Percentiles rank a stretch among this genome's conserved stretches.
Conservation (phyloP, 2,888 invertebrate species). For the Tryphoninae sp. region DNA sequence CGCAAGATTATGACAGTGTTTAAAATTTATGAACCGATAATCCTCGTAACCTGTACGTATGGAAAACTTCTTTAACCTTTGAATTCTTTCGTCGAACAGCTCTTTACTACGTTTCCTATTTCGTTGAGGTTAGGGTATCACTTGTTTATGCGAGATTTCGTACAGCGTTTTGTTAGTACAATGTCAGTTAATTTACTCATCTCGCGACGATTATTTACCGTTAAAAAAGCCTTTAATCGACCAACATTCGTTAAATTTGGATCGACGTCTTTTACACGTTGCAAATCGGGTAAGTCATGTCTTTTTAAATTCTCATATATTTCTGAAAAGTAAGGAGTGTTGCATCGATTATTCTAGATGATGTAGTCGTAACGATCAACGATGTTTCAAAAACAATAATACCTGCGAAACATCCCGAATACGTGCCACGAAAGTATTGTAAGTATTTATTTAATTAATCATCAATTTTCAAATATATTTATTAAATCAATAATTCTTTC, state of each 20-base stretch:
- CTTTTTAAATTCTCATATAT: slow-evolving; percentile 23
- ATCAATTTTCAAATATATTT: slow-evolving; percentile 2
- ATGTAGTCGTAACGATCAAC: slow-evolving; percentile 85
- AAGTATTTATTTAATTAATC: slow-evolving; percentile 80
- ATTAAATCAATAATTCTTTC: neutral
- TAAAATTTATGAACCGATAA: neutral
- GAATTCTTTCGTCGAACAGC: neutral
- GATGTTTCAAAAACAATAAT: slow-evolving; percentile 87
- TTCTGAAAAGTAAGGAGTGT: neutral
- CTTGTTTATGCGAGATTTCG: slow-evolving; percentile 6
- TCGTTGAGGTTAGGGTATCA: slow-evolving; percentile 48
- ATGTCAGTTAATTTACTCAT: slow-evolving; percentile 65
- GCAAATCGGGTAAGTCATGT: slow-evolving; percentile 72
- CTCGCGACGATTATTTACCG: slow-evolving; percentile 63
- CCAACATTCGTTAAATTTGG: slow-evolving; percentile 58
- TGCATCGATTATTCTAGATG: slow-evolving; percentile 65
- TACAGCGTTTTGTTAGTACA: slow-evolving; percentile 16
- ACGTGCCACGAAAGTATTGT: slow-evolving; percentile 93
- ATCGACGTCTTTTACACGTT: slow-evolving; percentile 61
- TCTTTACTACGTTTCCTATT: neutral
- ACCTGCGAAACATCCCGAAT: slow-evolving; percentile 87
- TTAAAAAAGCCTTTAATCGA: slow-evolving; percentile 64
- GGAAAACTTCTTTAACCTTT: neutral
- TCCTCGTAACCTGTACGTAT: neutral
- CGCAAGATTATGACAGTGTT: slow-evolving; percentile 45